A percentile compares a stretch with the other conserved stretches of the same genome.
These are phyloP conservation scores for Psittacula derbiana DNA, from an alignment of 2,797 vertebrate species.

Conservation along the genomic window DNA sequence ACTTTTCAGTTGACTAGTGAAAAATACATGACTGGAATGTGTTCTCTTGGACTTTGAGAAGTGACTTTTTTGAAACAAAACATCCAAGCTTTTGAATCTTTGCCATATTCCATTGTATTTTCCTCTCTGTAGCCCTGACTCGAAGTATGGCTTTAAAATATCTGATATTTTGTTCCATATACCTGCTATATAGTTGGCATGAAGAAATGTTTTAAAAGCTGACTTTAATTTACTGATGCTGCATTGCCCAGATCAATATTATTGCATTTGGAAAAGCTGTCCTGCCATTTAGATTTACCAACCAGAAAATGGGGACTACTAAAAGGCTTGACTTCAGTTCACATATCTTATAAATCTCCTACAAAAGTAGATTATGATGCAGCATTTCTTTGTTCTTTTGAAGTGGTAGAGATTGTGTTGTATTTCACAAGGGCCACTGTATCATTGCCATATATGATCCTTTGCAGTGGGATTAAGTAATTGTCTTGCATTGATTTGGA, in stretches of 20 bases:
- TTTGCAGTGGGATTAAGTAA: neutral
- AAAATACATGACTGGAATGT: neutral
- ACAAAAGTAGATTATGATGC: neutral
- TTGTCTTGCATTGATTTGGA: neutral
- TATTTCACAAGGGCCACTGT: neutral
- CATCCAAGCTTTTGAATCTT: neutral
- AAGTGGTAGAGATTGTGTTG: neutral
- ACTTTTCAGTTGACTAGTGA: neutral
- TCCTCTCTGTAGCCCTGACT: neutral
- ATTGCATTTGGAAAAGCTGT: neutral
- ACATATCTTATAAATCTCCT: constrained; percentile 18
- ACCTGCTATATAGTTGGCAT: neutral
- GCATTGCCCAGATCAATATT: constrained; percentile 15
- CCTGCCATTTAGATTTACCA: constrained; percentile 38
- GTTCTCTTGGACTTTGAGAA: neutral
- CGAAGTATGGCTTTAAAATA: neutral
- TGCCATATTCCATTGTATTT: neutral
- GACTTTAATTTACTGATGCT: constrained; percentile 29
- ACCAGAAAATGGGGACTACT: constrained; percentile 3
- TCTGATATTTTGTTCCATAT: neutral
- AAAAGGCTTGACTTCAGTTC: constrained; percentile 18
- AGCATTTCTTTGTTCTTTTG: neutral
- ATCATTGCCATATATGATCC: neutral
- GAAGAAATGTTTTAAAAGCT: neutral
- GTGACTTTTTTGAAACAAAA: neutral